These are phyloP conservation scores for Poecilia gillii DNA, from an alignment of 2,797 vertebrate genomes.

Conservation along the genomic window DNA sequence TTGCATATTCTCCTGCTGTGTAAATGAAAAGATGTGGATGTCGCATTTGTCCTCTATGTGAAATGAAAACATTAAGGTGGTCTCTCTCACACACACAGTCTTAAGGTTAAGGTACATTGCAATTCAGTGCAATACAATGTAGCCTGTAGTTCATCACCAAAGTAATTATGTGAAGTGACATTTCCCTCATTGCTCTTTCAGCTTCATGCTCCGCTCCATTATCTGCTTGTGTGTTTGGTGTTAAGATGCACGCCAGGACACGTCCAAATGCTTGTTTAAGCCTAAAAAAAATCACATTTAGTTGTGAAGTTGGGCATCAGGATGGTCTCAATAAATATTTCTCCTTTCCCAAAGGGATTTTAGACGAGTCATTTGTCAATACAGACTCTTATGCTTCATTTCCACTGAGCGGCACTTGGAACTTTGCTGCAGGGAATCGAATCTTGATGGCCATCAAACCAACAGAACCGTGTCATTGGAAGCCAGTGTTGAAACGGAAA, in stretches of 20 bases:
- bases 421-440: no score
- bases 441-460: no score
- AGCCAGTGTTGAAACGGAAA: no score
- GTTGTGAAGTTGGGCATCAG: background rate
- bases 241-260: background rate
- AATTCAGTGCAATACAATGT: background rate
- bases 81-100: background rate
- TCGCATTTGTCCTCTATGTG: background rate
- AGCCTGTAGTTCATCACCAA: background rate
- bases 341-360: background rate
- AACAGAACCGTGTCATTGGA: no score
- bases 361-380: background rate
- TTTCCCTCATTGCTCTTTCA: slow-evolving; percentile 5
- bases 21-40: slow-evolving; percentile 2
- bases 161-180: background rate
- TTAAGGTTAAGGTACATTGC: background rate
- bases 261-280: no score
- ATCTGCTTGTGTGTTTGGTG: background rate
- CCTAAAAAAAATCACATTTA: background rate
- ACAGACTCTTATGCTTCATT: background rate
- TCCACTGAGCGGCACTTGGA: background rate
- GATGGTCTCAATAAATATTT: background rate
- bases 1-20: background rate
- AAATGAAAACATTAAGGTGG: slow-evolving; percentile 7
- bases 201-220: background rate